These are phyloP conservation scores for Entomobrya proxima DNA, from an alignment of 2,888 invertebrate genomes.

Conservation along the genomic window DNA sequence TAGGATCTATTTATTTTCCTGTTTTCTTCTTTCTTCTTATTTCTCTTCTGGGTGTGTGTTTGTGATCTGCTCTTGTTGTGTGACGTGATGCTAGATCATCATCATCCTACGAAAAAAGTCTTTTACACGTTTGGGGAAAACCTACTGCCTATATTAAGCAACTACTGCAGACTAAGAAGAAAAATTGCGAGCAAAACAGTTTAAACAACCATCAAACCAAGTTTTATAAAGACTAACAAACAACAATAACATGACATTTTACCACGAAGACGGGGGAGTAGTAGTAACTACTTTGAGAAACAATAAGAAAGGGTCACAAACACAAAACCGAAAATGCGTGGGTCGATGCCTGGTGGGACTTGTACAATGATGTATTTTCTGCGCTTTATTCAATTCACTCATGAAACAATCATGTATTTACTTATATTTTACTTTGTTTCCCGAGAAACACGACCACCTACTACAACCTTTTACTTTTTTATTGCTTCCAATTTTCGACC, in stretches of 20 bases:
- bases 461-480: no score
- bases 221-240: no score
- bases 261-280: no score
- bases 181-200: slow-evolving; percentile 32
- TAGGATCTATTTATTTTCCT: slow-evolving; percentile 3
- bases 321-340: no score
- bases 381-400: neutral
- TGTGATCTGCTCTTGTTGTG: neutral
- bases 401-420: neutral
- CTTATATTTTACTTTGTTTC: neutral
- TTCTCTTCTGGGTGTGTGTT: no score
- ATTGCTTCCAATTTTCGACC: no score
- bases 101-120: neutral
- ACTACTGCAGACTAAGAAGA: neutral
- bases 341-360: no score
- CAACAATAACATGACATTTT: slow-evolving; percentile 1
- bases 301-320: neutral
- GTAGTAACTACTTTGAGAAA: neutral
- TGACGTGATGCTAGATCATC: slow-evolving; percentile 4
- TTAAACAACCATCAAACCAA: slow-evolving; percentile 28
- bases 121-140: neutral
- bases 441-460: neutral
- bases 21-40: neutral
- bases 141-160: neutral
- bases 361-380: neutral